A percentile compares a stretch with the other conserved stretches of the same genome.
These are phyloP conservation scores for Hydrocynus forskahlii DNA, from an alignment of 2,797 vertebrate genomes.

Conservation along the genomic window DNA sequence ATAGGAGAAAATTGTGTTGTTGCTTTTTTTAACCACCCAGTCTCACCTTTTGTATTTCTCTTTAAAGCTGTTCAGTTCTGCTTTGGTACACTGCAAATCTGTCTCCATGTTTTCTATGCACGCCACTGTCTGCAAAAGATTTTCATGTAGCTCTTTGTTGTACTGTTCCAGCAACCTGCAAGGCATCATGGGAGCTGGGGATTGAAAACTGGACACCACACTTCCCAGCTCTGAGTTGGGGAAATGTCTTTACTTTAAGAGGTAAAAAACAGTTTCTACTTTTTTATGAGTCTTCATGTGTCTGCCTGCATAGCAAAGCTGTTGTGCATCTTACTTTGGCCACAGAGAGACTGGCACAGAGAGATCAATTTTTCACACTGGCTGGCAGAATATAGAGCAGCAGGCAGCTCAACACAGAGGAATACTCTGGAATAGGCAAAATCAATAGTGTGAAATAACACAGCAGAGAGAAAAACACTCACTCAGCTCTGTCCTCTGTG, in stretches of 20 bases:
- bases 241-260: neutral
- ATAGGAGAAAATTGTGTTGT: neutral
- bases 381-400: slow-evolving; percentile 27
- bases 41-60: slow-evolving; percentile 78
- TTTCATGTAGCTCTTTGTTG: slow-evolving; percentile 78
- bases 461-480: slow-evolving; percentile 61
- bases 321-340: neutral
- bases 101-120: slow-evolving; percentile 80
- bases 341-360: slow-evolving; percentile 17
- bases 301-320: neutral
- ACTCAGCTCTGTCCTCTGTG: slow-evolving; percentile 72
- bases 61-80: slow-evolving; percentile 73
- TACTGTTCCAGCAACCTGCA: slow-evolving; percentile 75
- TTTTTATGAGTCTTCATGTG: neutral
- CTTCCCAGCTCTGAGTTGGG: neutral
- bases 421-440: slow-evolving; percentile 42
- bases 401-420: slow-evolving; percentile 15
- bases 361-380: slow-evolving; percentile 21
- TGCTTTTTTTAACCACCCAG: neutral
- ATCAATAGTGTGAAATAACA: slow-evolving; percentile 48
- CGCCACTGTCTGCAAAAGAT: slow-evolving; percentile 76
- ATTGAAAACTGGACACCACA: neutral
- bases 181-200: slow-evolving; percentile 28
- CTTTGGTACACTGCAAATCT: slow-evolving; percentile 75
- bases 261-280: neutral